A percentile compares a stretch with the other conserved stretches of the same genome.
Conservation (phyloP, 2,797 vertebrate genomes). For the Argentina silus region DNA sequence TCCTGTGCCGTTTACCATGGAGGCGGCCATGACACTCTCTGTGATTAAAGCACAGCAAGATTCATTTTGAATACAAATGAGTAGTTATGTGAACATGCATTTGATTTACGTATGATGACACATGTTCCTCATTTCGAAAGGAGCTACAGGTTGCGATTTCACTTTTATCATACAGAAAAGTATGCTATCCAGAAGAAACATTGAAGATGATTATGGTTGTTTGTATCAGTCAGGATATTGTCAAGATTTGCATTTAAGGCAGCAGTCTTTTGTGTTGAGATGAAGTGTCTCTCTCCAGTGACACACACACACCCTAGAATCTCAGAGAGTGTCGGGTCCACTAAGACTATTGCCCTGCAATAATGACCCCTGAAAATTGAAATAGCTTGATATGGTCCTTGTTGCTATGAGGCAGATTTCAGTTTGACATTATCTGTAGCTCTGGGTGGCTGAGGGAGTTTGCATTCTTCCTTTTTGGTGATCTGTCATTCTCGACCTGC, state of each 20-base stretch:
- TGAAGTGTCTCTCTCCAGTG: neutral
- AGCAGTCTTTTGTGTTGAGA: neutral
- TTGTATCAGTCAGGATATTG: too few species aligned
- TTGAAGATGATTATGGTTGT: neutral
- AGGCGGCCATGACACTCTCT: neutral
- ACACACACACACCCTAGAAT: neutral
- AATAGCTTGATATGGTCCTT: neutral
- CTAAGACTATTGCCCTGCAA: neutral
- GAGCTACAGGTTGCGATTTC: neutral
- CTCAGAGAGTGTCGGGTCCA: neutral
- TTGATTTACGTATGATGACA: neutral
- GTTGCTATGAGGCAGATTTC: neutral
- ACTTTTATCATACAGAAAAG: neutral
- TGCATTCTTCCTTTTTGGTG: neutral
- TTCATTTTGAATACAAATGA: neutral
- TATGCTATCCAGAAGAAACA: neutral
- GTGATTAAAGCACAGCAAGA: neutral
- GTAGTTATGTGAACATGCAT: neutral
- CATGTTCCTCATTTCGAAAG: neutral
- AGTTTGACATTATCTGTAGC: slow-evolving; percentile 1
- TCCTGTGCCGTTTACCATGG: too few species aligned
- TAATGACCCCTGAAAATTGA: neutral
- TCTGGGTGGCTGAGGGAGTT: neutral
- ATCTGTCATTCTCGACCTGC: neutral
- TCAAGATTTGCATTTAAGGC: neutral